Conservation (phyloP, 2,113 vertebrate genomes). For the Nanger granti region DNA sequence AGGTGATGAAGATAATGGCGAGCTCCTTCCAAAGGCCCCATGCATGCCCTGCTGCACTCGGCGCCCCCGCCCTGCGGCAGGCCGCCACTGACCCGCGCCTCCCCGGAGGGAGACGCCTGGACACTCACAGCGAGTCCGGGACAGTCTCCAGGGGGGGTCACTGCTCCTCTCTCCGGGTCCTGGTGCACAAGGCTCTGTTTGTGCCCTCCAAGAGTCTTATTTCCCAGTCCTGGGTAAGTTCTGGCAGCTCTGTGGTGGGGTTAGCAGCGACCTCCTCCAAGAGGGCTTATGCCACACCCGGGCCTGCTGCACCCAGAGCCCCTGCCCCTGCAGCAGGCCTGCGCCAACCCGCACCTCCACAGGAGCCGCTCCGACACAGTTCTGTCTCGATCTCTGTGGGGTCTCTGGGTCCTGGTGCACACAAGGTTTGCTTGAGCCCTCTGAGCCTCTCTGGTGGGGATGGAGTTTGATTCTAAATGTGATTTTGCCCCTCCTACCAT, state of each 20-base stretch:
- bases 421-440: background rate
- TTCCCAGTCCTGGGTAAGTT: background rate
- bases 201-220: background rate
- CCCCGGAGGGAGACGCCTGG: too few relatives aligned
- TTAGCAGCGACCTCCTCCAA: background rate
- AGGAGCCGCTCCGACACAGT: fast-evolving
- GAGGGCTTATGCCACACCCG: background rate
- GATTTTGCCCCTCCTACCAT: background rate
- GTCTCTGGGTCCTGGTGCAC: background rate
- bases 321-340: too few relatives aligned
- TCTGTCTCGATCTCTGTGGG: background rate
- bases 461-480: fast-evolving
- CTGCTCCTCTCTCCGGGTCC: background rate
- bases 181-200: background rate
- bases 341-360: fast-evolving
- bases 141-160: background rate
- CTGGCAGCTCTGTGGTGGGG: background rate
- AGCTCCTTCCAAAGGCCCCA: background rate
- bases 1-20: background rate
- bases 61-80: background rate
- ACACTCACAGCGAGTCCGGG: background rate
- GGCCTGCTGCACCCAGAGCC: background rate
- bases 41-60: fast-evolving
- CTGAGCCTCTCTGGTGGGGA: background rate
- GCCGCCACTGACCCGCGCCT: fast-evolving